phyloP scores from a whole-genome alignment of 30 jellyfish, hydroid and myxozoan species.

The Hydra vulgaris region DNA sequence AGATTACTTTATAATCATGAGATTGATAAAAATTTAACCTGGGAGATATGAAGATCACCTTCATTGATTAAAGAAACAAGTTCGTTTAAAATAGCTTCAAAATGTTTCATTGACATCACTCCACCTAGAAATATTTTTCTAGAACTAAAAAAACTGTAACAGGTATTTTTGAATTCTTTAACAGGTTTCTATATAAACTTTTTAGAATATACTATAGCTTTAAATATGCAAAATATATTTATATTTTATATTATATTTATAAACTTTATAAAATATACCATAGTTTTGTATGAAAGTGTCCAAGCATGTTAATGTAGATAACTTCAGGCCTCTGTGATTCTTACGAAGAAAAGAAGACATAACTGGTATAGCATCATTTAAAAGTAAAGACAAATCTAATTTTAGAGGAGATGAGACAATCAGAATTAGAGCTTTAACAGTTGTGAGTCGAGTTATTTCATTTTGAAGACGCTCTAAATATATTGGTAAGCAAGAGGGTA shows the following conservation, averaged over 20 bases:
- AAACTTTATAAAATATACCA: conserved; percentile 32
- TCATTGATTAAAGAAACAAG: conserved; percentile 66
- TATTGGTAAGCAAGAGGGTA: conserved; percentile 69
- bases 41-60: conserved; percentile 78
- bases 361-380: conserved; percentile 65
- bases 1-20: too few relatives aligned
- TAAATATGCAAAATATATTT: background rate
- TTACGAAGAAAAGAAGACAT: conserved; percentile 78
- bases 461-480: conserved; percentile 76
- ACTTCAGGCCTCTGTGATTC: conserved; percentile 78
- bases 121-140: conserved; percentile 32
- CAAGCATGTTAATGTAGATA: conserved; percentile 67
- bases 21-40: too few relatives aligned
- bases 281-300: conserved; percentile 48
- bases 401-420: conserved; percentile 35
- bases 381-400: conserved; percentile 10
- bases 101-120: conserved; percentile 51
- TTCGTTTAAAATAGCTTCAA: conserved; percentile 65
- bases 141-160: background rate
- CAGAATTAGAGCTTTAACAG: conserved; percentile 67
- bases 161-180: background rate
- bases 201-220: too few relatives aligned
- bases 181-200: too few relatives aligned
- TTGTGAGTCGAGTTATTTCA: conserved; percentile 83
- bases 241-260: too few relatives aligned